Evolutionary conservation across 35 echinoderm and acorn worm species (phyloP).

Genomic region (Acanthaster planci): DNA sequence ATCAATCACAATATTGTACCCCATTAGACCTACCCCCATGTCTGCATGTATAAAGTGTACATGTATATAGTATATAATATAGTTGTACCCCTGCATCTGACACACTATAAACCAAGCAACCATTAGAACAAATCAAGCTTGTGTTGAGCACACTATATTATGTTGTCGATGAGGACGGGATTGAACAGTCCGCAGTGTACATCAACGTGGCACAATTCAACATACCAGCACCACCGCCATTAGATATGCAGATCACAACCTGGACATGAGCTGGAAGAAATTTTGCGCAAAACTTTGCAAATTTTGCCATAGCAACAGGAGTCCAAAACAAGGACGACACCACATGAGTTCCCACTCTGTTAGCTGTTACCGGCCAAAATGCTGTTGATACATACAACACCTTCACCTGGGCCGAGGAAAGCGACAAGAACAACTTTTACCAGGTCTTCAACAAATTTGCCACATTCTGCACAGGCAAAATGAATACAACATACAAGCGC

Average conservation of each 20-base stretch:
- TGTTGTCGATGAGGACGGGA: too few species aligned
- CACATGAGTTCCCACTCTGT: constrained; percentile 43
- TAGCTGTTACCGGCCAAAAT: constrained; percentile 56
- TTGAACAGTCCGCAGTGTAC: too few species aligned
- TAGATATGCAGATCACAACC: constrained; percentile 43
- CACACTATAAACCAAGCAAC: too few species aligned
- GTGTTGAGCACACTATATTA: too few species aligned
- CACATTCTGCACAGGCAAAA: constrained; percentile 45
- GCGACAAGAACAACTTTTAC: constrained; percentile 41
- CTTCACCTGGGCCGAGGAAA: constrained; percentile 42
- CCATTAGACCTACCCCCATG: too few species aligned
- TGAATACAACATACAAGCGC: constrained; percentile 64
- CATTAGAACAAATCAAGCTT: too few species aligned
- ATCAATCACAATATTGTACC: too few species aligned
- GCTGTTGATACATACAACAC: constrained; percentile 68
- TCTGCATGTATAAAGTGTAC: too few species aligned
- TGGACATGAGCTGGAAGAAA: constrained; percentile 43
- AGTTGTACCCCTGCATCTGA: too few species aligned
- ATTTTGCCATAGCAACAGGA: constrained; percentile 58
- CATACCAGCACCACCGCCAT: constrained; percentile 47
- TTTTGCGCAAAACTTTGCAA: constrained; percentile 48
- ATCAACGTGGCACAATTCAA: constrained; percentile 46
- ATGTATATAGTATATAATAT: too few species aligned
- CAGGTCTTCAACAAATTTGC: constrained; percentile 56
- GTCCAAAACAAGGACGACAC: constrained; percentile 32